Evolutionary conservation across 1,140 invertebrate genomes (phyloP).

Genomic region (Tetragnatha versicolor): DNA sequence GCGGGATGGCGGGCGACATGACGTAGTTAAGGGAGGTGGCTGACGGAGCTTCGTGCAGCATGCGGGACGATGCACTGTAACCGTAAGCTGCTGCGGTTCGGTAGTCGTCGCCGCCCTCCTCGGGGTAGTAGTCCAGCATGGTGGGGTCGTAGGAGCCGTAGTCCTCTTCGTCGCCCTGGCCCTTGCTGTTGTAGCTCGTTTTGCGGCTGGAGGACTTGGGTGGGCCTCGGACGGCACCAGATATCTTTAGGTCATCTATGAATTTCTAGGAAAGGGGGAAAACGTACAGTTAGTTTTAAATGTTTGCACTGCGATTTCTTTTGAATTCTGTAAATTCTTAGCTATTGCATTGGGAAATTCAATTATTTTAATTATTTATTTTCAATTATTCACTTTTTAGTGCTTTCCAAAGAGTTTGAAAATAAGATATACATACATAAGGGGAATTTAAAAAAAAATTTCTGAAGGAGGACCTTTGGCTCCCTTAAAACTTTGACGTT

Average conservation of each 20-base stretch:
- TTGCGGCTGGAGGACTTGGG: background rate
- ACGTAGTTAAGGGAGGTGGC: slow-evolving; percentile 39
- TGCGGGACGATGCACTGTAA: slow-evolving; percentile 15
- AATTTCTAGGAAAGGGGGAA: slow-evolving; percentile 17
- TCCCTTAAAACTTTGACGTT: no score
- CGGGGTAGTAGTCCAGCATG: slow-evolving; percentile 52
- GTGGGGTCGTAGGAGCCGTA: slow-evolving; percentile 54
- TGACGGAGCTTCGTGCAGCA: slow-evolving; percentile 31
- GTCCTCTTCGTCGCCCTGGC: slow-evolving; percentile 49
- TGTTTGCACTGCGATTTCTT: background rate
- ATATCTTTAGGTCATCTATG: slow-evolving; percentile 31
- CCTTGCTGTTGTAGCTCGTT: background rate
- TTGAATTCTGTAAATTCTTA: no score
- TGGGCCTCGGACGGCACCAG: background rate
- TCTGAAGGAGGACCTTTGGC: no score
- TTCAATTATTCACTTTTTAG: no score
- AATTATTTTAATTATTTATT: no score
- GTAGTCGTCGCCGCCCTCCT: slow-evolving; percentile 33
- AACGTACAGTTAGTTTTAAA: background rate
- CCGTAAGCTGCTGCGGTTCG: background rate
- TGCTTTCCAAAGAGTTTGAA: no score
- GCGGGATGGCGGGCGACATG: slow-evolving; percentile 9
- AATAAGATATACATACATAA: no score
- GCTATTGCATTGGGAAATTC: no score
- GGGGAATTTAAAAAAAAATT: no score